Evolutionary conservation across 1,140 invertebrate species (phyloP).

Genomic region (Pristionchus pacificus): DNA sequence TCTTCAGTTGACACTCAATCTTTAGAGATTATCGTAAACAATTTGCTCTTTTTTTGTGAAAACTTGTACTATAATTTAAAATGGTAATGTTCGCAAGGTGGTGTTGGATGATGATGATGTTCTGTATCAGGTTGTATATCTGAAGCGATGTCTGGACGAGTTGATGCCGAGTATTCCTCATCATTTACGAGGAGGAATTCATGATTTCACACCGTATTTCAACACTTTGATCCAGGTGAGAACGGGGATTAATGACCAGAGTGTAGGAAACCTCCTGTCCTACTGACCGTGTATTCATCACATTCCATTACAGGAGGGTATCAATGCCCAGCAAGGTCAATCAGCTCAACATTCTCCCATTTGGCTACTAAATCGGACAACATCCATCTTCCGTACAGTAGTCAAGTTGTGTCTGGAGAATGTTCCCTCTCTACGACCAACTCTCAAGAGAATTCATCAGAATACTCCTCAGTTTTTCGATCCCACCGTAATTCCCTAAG

Average conservation of each 20-base stretch:
- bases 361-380: neutral
- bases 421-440: neutral
- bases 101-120: neutral
- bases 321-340: neutral
- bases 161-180: conserved; percentile 10
- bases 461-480: neutral
- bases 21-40: neutral
- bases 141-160: conserved; percentile 13
- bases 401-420: neutral
- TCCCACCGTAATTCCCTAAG: neutral
- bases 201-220: neutral
- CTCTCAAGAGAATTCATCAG: neutral
- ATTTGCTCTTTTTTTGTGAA: neutral
- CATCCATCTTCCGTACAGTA: neutral
- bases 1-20: neutral
- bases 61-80: neutral
- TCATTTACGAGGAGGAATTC: neutral
- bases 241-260: neutral
- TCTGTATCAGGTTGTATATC: conserved; percentile 14
- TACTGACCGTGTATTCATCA: too few species aligned
- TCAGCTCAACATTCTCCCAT: neutral
- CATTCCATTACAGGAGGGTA: neutral
- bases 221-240: neutral
- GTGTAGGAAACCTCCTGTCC: too few species aligned
- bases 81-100: conserved; percentile 10